Evolutionary conservation across 2,888 invertebrate genomes (phyloP).

Genomic region (Protonemura montana): DNA sequence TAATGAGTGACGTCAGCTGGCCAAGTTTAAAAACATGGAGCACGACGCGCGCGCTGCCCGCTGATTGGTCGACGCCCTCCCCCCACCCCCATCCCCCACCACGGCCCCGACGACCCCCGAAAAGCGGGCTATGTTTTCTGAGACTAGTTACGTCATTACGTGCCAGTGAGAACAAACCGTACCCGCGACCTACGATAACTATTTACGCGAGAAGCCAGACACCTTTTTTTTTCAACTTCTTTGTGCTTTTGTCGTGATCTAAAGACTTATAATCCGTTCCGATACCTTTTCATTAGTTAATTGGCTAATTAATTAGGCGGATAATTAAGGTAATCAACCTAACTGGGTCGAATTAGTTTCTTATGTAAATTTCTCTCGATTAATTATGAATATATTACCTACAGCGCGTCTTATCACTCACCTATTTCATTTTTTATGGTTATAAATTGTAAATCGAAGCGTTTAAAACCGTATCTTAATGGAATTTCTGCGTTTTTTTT

Average conservation of each 20-base stretch:
- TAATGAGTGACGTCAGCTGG: not conserved
- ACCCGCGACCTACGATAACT: not conserved
- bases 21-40: not conserved
- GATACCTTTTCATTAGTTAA: not conserved
- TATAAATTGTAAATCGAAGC: not conserved
- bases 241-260: not conserved
- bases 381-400: not conserved
- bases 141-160: not conserved
- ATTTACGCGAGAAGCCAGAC: not conserved
- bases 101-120: not conserved
- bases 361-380: not conserved
- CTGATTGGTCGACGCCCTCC: constrained; percentile 20
- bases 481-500: not conserved
- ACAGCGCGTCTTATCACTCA: not conserved
- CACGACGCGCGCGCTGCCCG: not conserved
- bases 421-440: not conserved
- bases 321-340: not conserved
- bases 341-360: not conserved
- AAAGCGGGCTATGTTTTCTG: not conserved
- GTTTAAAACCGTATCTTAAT: not conserved
- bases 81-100: not conserved
- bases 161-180: not conserved
- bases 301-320: not conserved
- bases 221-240: not conserved
- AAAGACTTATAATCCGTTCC: not conserved